Conservation (phyloP, 2,888 invertebrate species). For the Tinea semifulvella region DNA sequence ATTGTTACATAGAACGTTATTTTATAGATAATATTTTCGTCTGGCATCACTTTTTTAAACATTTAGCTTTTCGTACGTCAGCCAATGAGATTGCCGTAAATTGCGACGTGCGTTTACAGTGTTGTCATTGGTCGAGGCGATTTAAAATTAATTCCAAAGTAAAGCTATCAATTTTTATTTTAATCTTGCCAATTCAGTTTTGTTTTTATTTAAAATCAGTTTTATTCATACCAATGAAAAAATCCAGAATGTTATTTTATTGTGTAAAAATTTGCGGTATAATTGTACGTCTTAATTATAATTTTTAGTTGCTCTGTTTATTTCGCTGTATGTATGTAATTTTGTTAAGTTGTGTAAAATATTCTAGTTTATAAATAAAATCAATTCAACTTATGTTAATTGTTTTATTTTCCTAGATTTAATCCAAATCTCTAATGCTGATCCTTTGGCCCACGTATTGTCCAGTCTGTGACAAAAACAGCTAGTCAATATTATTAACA, state of each 20-base stretch:
- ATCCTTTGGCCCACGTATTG: too few relatives aligned
- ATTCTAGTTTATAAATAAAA: slow-evolving; percentile 57
- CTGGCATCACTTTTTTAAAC: neutral
- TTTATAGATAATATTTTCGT: neutral
- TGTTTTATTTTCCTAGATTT: slow-evolving; percentile 42
- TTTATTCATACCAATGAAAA: too few relatives aligned
- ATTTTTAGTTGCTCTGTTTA: slow-evolving; percentile 60
- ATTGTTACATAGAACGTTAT: neutral
- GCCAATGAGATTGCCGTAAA: too few relatives aligned
- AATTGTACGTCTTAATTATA: slow-evolving; percentile 22
- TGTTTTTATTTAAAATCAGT: neutral
- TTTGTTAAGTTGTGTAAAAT: slow-evolving; percentile 68
- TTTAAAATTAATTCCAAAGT: too few relatives aligned
- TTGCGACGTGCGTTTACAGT: too few relatives aligned
- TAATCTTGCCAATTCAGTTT: neutral
- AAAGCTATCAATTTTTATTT: too few relatives aligned
- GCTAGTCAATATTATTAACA: too few relatives aligned
- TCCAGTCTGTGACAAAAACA: too few relatives aligned
- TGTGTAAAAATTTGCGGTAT: neutral
- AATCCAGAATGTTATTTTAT: neutral
- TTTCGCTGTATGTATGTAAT: slow-evolving; percentile 62
- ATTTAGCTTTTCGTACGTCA: neutral
- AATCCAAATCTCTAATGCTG: neutral
- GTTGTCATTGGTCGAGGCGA: too few relatives aligned
- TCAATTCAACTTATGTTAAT: slow-evolving; percentile 52